Conservation (phyloP, 2,797 vertebrate genomes). For the Lophius americanus region DNA sequence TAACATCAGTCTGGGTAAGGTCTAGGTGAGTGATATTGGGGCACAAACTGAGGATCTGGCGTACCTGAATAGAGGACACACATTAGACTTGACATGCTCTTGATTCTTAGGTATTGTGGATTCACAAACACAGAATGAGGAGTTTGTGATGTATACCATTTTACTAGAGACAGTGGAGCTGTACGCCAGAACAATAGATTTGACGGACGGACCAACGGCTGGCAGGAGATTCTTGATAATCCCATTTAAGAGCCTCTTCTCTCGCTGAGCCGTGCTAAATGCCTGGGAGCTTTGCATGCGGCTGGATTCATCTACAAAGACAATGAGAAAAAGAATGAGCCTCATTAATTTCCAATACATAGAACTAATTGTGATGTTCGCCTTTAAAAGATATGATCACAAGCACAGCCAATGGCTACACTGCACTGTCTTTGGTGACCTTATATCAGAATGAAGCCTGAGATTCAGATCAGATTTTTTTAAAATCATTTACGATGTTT, state of each 20-base stretch:
- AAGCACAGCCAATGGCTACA: not conserved
- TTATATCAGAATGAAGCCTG: not conserved
- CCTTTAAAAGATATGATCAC: not conserved
- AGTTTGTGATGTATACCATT: constrained; percentile 83
- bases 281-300: constrained; percentile 79
- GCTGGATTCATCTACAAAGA: constrained; percentile 83
- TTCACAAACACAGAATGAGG: not conserved
- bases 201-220: constrained; percentile 88
- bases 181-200: constrained; percentile 92
- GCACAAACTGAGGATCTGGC: constrained; percentile 93
- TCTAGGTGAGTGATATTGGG: constrained; percentile 93
- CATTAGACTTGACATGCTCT: not conserved
- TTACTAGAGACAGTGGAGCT: constrained; percentile 95
- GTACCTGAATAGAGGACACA: constrained; percentile 80
- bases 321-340: constrained; percentile 10
- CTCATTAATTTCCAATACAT: not conserved
- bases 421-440: not conserved
- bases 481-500: no score
- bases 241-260: constrained; percentile 92
- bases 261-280: constrained; percentile 89
- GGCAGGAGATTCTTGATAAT: constrained; percentile 94
- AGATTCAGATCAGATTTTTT: not conserved
- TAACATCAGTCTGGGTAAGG: constrained; percentile 94
- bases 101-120: not conserved
- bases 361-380: not conserved